Evolutionary conservation across 2,888 invertebrate species (phyloP).

Genomic region (Oasisia sp.): DNA sequence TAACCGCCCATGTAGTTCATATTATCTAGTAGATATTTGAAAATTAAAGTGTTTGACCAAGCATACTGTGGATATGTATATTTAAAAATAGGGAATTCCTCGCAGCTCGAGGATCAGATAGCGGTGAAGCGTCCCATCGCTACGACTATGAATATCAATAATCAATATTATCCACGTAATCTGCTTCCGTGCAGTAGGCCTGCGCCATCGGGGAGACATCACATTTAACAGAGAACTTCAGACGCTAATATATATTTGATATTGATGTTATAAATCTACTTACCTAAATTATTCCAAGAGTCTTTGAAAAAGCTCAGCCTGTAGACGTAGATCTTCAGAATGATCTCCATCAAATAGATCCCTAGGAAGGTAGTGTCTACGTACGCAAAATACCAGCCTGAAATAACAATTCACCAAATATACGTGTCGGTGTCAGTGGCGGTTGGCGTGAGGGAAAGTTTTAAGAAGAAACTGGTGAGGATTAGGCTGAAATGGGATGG

Average conservation of each 20-base stretch:
- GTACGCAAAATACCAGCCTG: constrained; percentile 40
- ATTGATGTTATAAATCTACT: neutral
- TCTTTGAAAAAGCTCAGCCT: constrained; percentile 39
- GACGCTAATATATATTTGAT: neutral
- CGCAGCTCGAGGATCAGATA: too few species aligned
- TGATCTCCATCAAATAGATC: constrained; percentile 42
- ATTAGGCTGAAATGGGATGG: too few species aligned
- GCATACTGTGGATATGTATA: too few species aligned
- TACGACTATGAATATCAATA: neutral
- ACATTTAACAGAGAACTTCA: neutral
- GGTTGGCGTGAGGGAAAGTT: too few species aligned
- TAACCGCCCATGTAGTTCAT: too few species aligned
- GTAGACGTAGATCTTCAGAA: constrained; percentile 43
- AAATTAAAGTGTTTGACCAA: too few species aligned
- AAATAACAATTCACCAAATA: neutral
- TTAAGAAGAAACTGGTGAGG: too few species aligned
- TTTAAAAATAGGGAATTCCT: too few species aligned
- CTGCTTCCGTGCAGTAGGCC: neutral
- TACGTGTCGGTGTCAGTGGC: neutral
- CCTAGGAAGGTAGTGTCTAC: constrained; percentile 43
- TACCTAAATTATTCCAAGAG: constrained; percentile 43
- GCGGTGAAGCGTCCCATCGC: neutral
- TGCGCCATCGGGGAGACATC: neutral
- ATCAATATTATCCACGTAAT: neutral
- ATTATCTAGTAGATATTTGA: too few species aligned